Base-by-base conservation (phyloP, 2,113 vertebrate genomes). In the Leuciscus idus region DNA sequence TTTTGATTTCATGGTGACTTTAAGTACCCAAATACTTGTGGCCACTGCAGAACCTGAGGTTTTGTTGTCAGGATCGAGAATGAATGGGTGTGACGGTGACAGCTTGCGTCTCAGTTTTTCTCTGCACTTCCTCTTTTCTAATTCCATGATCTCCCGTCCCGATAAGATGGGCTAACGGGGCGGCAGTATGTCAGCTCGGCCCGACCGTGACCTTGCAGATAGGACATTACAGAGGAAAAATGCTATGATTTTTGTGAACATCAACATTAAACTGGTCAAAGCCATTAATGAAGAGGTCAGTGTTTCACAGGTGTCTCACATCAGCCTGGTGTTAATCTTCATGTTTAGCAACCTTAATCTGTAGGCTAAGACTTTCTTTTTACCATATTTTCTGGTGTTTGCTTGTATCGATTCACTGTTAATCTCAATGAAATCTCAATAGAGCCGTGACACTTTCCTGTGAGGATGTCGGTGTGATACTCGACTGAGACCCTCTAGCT, bases 351-450 rank as follows among this genome's bases (percentile, higher is more conserved):
- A 68, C 36, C 10, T 30, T 50, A 82, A 82, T 52, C 21, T 19
- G 36, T 81, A 4, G 33, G 33, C 33, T 33, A 26, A 81, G 78
- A 64, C 12, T 1, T 52, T 82, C 8, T 21, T 68, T 68, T 52
- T 52, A 52, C 52, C 33, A 82, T 82, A 62, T 30, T 48, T 50
- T 30, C 43, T 6, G 26, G 1, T 33, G 17, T 33, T 68, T 50
- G 80, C 62, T 68, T 36, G 80, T 52, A 82, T 70, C 43, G 80
- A 82, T 68, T 50, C 23, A 64, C 80, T 68, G n/a, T 82, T 64
- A 68, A 66, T 68, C 80, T 80, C 57, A 62, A n/a, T 43, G 33
- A n/a, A 61, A 21, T 80, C 77, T 66, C 80, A 23, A 82, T 12
- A 43, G 79, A 81, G 39, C 39, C n/a, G n/a, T 76, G 74, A 77